Conservation (phyloP, 2,888 invertebrate genomes). For the Trichogramma dendrolimi region DNA sequence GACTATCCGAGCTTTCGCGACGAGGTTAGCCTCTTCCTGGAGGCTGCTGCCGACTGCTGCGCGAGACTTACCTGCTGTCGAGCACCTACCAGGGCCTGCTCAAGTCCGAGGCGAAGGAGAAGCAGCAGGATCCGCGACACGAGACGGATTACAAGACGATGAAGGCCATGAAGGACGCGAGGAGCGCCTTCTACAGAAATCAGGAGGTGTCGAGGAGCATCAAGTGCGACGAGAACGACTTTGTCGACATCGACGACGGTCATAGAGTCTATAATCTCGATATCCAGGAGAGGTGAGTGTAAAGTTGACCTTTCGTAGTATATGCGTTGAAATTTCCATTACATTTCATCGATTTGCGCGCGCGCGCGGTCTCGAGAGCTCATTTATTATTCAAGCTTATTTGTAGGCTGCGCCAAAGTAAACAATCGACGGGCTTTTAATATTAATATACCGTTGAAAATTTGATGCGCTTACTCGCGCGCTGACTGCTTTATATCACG, state of each 20-base stretch:
- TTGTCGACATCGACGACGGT: constrained; percentile 23
- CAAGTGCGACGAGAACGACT: constrained; percentile 22
- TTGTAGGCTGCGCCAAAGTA: too few species aligned
- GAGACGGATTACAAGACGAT: constrained; percentile 18
- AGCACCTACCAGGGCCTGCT: constrained; percentile 20
- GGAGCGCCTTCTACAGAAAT: constrained; percentile 18
- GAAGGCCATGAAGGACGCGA: constrained; percentile 16
- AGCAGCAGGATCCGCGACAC: constrained; percentile 21
- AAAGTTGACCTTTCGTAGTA: too few species aligned
- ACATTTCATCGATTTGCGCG: too few species aligned
- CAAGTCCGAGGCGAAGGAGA: constrained; percentile 23
- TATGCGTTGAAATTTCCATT: too few species aligned
- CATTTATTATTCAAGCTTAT: too few species aligned
- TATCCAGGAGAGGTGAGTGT: constrained; percentile 22
- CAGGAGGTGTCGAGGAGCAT: constrained; percentile 11
- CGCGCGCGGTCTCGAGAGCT: too few species aligned
- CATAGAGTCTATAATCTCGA: constrained; percentile 26
- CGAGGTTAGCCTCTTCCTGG: constrained; percentile 9
- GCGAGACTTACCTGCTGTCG: constrained; percentile 19
- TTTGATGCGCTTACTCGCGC: background rate
- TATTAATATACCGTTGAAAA: background rate
- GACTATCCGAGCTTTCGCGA: constrained; percentile 14
- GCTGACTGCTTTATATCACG: too few species aligned
- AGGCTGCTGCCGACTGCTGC: constrained; percentile 13
- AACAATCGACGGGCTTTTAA: background rate